These are phyloP conservation scores for Zaprionus tsacasi DNA, from an alignment of 1,140 invertebrate species.

Conservation along the genomic window DNA sequence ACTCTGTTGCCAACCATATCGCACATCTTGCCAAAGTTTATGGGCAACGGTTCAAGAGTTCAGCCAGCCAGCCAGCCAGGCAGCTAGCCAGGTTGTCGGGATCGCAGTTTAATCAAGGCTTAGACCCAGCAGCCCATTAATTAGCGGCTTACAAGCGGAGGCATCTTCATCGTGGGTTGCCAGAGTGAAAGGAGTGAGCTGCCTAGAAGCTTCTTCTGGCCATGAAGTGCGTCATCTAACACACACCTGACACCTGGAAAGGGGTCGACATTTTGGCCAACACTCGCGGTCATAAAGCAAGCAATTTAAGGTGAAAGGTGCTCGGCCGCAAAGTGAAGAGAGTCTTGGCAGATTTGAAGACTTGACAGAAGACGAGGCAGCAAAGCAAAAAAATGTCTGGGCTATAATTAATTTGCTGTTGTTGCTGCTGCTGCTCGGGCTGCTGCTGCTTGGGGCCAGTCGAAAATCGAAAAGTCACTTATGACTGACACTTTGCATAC, in stretches of 20 bases:
- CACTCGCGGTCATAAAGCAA: constrained; percentile 73
- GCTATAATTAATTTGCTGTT: constrained; percentile 77
- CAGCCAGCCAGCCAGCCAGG: constrained; percentile 42
- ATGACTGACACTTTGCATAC: constrained; percentile 81
- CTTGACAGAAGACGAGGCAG: constrained; percentile 23
- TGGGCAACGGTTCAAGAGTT: constrained; percentile 71
- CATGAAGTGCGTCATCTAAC: constrained; percentile 13
- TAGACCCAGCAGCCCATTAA: constrained; percentile 61
- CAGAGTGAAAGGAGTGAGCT: constrained; percentile 15
- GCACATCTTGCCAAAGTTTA: constrained; percentile 76
- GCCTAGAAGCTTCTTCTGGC: constrained; percentile 25
- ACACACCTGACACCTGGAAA: constrained; percentile 67
- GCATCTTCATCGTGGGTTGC: constrained; percentile 34
- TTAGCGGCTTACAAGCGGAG: constrained; percentile 63
- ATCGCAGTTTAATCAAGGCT: constrained; percentile 70
- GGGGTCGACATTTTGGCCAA: constrained; percentile 66
- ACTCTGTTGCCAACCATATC: constrained; percentile 56
- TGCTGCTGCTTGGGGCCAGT: constrained; percentile 66
- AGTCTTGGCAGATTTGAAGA: constrained; percentile 48
- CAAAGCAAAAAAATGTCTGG: constrained; percentile 67
- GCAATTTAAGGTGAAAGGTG: constrained; percentile 81
- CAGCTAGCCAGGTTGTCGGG: too few species aligned
- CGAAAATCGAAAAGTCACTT: constrained; percentile 81
- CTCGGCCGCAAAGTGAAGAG: constrained; percentile 39
- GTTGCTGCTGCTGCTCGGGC: constrained; percentile 40